Base-by-base conservation (phyloP, 1,140 invertebrate species). In the Coptotermes formosanus region DNA sequence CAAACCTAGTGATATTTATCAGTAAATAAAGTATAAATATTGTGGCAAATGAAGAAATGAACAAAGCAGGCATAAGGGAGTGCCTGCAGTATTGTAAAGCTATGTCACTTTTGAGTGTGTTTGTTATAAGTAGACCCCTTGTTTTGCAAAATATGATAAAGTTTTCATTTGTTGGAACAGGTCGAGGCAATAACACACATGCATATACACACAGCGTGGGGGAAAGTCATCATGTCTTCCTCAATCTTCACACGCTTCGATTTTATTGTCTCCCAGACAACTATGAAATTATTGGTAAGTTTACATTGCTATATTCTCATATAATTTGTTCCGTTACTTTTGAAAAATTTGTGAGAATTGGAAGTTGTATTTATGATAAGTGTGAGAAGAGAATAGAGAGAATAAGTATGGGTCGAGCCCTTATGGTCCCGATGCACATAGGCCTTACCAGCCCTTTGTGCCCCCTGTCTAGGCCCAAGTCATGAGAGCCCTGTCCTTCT, bases 261-360 rank as follows among this genome's bases (percentile, higher is more conserved):
- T 99, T 99, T 92, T 99, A 99, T 90, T 99, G 99, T 92, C 92
- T 99, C 48, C 99, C 99, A 38, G 99, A 99, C 90, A 99, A 99
- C 91, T 99, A 99, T 93, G 98, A 99, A 93, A 98, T 99, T 88
- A 97, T 99, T 89, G 98, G 95, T 96, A 92, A 92, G 91, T 90
- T 83, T 86, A 81, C 38, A 85, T 45, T 59, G 59, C 21, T 69
- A n/a, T 86, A 43, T 38, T 44, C n/a, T 11, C 25, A 21, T 52
- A 55, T 82, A 38, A 23, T 48, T 48, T 48, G 48, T 7, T 16
- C 16, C 3, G 3, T 48, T 11, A 48, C 48, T 48, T 48, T 48
- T 48, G 48, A 48, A 48, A 48, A 48, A 16, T 1, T 48, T 11
- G 9, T 11, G 0, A 48, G 48, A 48, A 11, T 48, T 48, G 48